A percentile compares a stretch with the other conserved stretches of the same genome.
Conservation (phyloP, 92 coral and sea anemone genomes). For the Zoanthus solanderi region DNA sequence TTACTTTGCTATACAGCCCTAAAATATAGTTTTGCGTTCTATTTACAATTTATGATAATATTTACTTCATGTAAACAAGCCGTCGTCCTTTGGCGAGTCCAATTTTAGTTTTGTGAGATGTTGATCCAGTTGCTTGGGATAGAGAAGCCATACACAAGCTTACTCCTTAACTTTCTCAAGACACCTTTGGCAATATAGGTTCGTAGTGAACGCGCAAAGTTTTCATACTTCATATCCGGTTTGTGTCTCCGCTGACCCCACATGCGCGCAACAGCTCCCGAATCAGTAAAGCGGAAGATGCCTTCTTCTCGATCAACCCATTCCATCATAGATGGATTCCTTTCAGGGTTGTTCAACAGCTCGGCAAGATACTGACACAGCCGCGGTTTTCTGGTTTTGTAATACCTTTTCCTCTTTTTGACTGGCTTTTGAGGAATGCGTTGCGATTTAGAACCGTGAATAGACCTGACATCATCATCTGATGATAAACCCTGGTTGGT, state of each 20-base stretch:
- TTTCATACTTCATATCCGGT: conserved; percentile 98
- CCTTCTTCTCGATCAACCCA: conserved; percentile 97
- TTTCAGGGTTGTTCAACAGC: conserved; percentile 76
- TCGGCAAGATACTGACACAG: conserved; percentile 89
- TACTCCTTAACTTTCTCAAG: conserved; percentile 91
- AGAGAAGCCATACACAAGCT: conserved; percentile 89
- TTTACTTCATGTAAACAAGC: neutral
- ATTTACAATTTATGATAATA: no score
- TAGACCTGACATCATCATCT: conserved; percentile 1
- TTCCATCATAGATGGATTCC: conserved; percentile 88
- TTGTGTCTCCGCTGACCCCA: conserved; percentile 98
- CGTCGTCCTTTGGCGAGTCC: neutral
- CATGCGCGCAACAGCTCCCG: conserved; percentile 91
- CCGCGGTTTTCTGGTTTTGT: conserved; percentile 88
- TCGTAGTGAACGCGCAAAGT: conserved; percentile 97
- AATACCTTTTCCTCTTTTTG: conserved; percentile 70
- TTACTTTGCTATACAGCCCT: no score
- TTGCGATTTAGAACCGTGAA: conserved; percentile 2
- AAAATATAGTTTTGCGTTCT: no score
- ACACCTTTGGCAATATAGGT: conserved; percentile 99
- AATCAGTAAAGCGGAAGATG: conserved; percentile 90
- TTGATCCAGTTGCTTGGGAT: conserved; percentile 43
- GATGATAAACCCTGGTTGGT: neutral
- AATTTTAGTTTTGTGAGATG: neutral
- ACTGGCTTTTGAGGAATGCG: conserved; percentile 52